Base-by-base conservation (phyloP, 1,140 invertebrate species). In the Campoletis sonorensis region DNA sequence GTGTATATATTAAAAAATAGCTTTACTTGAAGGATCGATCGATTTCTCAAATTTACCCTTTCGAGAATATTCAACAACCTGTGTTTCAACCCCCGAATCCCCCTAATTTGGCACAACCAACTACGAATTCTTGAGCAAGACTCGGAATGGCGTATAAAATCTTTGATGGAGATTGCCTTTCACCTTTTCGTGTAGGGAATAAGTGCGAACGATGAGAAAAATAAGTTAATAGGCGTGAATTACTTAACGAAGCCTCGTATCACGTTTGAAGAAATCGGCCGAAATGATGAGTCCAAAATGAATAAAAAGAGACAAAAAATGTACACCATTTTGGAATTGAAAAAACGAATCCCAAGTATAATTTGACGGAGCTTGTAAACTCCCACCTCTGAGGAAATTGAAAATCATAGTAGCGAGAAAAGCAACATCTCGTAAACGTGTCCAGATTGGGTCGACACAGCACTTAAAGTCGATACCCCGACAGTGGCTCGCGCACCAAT, bases 381-480 rank as follows among this genome's bases (percentile, higher is more conserved):
- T 45, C 8, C 13, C 40, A 45, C 40, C 7, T 4, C 40, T 11
- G 40, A 11, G 54, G 54, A 58, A 10, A 27, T 23, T 67, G 23
- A 67, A 27, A 67, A 67, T 67, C 21, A 27, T 67, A 23, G 2
- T 45, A 5, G 58, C 61, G 61, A 27, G 61, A 30, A 27, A 67
- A 67, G 61, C 15, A 8, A 26, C 23, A 71, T 71, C 68, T 71
- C 33, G 33, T 84, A 82, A 82, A 80, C 79, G 64, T 70, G 79
- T 81, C 58, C 77, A 72, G 83, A 45, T 75, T 78, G 77, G 71
- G 83, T 70, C 75, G 77, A 54, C 81, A 81, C 61, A 84, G 84
- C 81, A 85, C 85, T 87, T 86, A 86, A 82, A 83, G 81, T 70
- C 23, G 81, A 76, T 40, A 26, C 79, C 33, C n/a, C 10, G 15